phyloP scores from a whole-genome alignment of 1,140 invertebrate species.

The Drosophila hydei region DNA sequence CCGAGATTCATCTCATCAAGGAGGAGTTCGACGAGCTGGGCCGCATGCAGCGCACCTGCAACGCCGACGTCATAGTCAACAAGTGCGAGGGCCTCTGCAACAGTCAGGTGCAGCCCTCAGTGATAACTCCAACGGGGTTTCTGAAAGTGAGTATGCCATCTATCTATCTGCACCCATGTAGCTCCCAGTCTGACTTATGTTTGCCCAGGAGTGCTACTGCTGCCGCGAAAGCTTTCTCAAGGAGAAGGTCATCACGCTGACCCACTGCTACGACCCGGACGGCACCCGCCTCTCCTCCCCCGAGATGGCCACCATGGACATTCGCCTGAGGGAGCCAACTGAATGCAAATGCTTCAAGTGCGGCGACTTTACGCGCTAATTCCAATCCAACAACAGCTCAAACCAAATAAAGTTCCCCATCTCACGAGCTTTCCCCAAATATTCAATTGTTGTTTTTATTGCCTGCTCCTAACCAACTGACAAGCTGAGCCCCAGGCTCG shows the following conservation, averaged over 20 bases:
- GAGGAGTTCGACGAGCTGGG: constrained; percentile 95
- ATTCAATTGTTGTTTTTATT: constrained; percentile 9
- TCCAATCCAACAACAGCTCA: neutral
- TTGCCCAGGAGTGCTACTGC: constrained; percentile 93
- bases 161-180: neutral
- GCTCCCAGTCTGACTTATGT: neutral
- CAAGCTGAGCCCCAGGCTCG: neutral
- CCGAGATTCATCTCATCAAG: constrained; percentile 92
- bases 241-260: constrained; percentile 91
- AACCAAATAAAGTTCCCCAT: constrained; percentile 36
- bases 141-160: constrained; percentile 88
- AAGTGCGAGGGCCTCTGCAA: constrained; percentile 96
- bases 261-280: constrained; percentile 94
- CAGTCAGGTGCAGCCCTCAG: constrained; percentile 95
- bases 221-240: constrained; percentile 93
- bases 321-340: constrained; percentile 92
- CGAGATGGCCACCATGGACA: constrained; percentile 89
- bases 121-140: constrained; percentile 94
- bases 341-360: constrained; percentile 96
- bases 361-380: constrained; percentile 89
- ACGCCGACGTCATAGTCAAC: constrained; percentile 92
- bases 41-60: constrained; percentile 91
- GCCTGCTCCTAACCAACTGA: neutral
- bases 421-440: constrained; percentile 19
- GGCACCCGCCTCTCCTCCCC: constrained; percentile 89